phyloP scores from a whole-genome alignment of 2,888 invertebrate species.

The Rhagonycha fulva region DNA sequence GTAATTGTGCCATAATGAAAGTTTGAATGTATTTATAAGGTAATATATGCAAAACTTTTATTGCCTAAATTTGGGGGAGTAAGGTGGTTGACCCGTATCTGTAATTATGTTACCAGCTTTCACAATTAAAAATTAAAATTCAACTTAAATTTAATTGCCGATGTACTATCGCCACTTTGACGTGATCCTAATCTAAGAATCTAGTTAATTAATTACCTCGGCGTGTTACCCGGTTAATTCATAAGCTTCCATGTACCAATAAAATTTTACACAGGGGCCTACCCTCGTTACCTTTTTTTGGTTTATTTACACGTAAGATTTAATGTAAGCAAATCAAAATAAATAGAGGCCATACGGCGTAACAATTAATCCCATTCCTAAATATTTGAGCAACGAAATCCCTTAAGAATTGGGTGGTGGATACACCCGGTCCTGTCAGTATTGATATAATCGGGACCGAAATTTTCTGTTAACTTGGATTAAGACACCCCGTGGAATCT shows the following conservation, averaged over 20 bases:
- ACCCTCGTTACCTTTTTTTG: background rate
- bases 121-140: background rate
- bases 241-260: background rate
- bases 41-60: conserved; percentile 2
- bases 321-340: background rate
- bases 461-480: background rate
- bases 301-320: background rate
- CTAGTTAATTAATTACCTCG: background rate
- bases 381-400: background rate
- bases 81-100: conserved; percentile 12
- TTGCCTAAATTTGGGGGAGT: conserved; percentile 10
- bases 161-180: background rate
- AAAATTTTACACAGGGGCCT: background rate
- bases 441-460: background rate
- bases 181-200: background rate
- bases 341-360: background rate
- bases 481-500: background rate
- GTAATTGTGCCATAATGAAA: conserved; percentile 10
- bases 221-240: background rate
- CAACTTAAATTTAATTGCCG: background rate
- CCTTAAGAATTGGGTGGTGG: background rate
- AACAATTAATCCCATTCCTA: background rate
- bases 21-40: conserved; percentile 2
- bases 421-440: background rate
- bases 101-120: background rate